phyloP scores from a whole-genome alignment of 2,888 invertebrate species.

The Cryptus armator region DNA sequence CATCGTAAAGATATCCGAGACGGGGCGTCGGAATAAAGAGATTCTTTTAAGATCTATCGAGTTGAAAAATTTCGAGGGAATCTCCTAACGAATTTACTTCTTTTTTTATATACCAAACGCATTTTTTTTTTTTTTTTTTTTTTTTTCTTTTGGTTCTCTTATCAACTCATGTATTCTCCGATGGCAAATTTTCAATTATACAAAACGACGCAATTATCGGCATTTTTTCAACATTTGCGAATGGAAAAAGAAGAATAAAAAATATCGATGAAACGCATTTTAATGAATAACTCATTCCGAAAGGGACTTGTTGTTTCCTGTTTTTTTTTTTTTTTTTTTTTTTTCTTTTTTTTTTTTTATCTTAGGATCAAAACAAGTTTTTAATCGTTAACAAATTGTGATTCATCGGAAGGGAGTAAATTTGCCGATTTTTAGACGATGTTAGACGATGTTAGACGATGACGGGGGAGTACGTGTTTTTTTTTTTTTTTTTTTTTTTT shows the following conservation, averaged over 20 bases:
- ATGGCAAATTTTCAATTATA: slow-evolving; percentile 54
- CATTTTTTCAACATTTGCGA: not conserved
- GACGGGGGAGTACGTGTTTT: slow-evolving; percentile 22
- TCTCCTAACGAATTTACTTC: slow-evolving; percentile 17
- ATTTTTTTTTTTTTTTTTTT: slow-evolving; percentile 36
- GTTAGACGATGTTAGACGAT: slow-evolving; percentile 1
- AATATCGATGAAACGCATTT: slow-evolving; percentile 40
- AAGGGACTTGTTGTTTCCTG: slow-evolving; percentile 32
- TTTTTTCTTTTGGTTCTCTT: slow-evolving; percentile 37
- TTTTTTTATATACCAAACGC: slow-evolving; percentile 1
- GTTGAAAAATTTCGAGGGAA: slow-evolving; percentile 34
- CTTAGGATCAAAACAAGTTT: slow-evolving; percentile 53
- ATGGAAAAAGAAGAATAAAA: slow-evolving; percentile 23
- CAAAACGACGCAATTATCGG: slow-evolving; percentile 42
- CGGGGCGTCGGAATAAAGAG: slow-evolving; percentile 57
- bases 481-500: slow-evolving; percentile 40
- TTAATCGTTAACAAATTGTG: slow-evolving; percentile 63
- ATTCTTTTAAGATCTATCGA: slow-evolving; percentile 44
- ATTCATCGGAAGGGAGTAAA: slow-evolving; percentile 55
- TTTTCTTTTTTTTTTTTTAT: slow-evolving; percentile 1
- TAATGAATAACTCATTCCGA: slow-evolving; percentile 60
- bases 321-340: slow-evolving; percentile 12
- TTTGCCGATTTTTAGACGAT: slow-evolving; percentile 42
- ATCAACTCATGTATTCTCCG: slow-evolving; percentile 48
- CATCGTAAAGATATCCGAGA: slow-evolving; percentile 36